Evolutionary conservation across 1,140 invertebrate species (phyloP), one percentile per base, ranked within the genome.

Genomic region (Nymphalis io): DNA sequence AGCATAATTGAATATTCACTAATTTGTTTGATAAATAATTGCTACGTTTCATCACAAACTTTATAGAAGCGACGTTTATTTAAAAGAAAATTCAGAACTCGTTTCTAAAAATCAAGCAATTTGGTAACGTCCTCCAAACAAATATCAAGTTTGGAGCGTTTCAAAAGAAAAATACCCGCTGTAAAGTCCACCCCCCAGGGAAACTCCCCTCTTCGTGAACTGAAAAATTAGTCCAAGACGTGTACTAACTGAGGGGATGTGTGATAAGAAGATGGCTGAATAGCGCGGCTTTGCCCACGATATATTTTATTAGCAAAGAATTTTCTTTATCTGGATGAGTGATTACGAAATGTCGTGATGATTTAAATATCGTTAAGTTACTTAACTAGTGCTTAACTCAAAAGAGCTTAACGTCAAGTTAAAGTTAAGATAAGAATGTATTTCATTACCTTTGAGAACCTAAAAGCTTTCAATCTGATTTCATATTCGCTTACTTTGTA

Each of bases 161-260:
- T 69, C 60, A 20, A 65, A 70, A 70, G 68, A 70, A 70, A 70
- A 70, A 70, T 70, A 70, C 57, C 5, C 62, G n/a, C 2, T 64
- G 40, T 48, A 59, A 62, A 70, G 68, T 70, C 61, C 61, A 44
- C 61, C 57, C 61, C 68, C 46, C 59, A 33, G n/a, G 68, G 51
- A 13, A 53, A 53, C 51, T 55, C 38, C 68, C 68, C 72, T 67
- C 68, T 76, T 68, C 74, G 72, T 71, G 65, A 62, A 66, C 71
- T 74, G 70, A 76, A 79, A 79, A 78, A 78, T 76, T 78, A 73
- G 70, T 61, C 27, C 65, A 60, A 42, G 53, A 69, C 68, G 60
- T 58, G 51, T 46, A 59, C 40, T 69, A 38, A 40, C 20, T 69
- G 66, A 15, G 27, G 46, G 18, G 16, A 57, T 65, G 44, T 53